Percentiles rank a stretch among this genome's conserved stretches.
These are phyloP conservation scores for Procambarus clarkii DNA, from an alignment of 1,140 invertebrate species.

Conservation along the genomic window DNA sequence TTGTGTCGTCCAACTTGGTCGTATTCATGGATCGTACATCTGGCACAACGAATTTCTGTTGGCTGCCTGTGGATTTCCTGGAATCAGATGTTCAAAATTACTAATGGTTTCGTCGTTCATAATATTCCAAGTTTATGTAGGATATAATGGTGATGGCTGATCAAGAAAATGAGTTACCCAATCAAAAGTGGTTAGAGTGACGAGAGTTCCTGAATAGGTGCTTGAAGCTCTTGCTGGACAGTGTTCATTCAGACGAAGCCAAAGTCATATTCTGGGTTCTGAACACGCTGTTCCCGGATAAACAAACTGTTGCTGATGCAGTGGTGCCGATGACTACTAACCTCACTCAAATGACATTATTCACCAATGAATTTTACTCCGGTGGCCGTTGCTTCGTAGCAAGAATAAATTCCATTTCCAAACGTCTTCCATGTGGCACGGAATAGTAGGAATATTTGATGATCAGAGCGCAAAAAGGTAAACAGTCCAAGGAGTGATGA, in stretches of 20 bases:
- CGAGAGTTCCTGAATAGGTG: background rate
- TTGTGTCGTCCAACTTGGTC: no score
- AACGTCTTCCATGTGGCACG: background rate
- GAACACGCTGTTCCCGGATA: conserved; percentile 40
- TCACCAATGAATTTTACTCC: no score
- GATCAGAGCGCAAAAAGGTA: background rate
- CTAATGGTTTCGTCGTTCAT: background rate
- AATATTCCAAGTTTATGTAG: background rate
- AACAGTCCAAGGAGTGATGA: background rate
- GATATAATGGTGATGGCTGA: no score
- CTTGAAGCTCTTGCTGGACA: background rate
- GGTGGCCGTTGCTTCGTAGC: no score
- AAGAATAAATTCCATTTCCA: no score
- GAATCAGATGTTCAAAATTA: background rate
- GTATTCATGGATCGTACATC: no score
- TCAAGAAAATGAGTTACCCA: no score
- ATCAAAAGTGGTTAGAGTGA: background rate
- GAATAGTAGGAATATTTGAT: background rate
- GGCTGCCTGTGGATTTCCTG: conserved; percentile 36
- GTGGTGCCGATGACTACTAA: background rate
- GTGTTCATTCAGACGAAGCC: background rate
- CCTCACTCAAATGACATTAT: background rate
- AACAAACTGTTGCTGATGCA: conserved; percentile 54
- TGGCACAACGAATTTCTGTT: conserved; percentile 37
- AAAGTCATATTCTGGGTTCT: background rate